Evolutionary conservation across 2,888 invertebrate genomes (phyloP).

Genomic region (Acanthosoma haemorrhoidale): DNA sequence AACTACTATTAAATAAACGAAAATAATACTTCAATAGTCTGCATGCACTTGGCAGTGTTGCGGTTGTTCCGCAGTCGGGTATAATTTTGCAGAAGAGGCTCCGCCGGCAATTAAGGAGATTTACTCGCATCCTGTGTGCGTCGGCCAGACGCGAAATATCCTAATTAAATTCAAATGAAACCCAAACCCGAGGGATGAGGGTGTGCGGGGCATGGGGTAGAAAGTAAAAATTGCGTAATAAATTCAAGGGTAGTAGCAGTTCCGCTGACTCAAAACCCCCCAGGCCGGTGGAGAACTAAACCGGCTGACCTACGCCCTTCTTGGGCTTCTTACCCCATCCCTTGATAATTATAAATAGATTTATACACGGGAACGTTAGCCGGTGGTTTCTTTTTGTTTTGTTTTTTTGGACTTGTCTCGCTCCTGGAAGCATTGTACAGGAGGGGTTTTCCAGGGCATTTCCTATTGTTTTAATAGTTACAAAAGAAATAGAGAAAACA

Average conservation of each 20-base stretch:
- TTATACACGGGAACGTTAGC: background rate
- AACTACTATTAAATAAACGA: too few species aligned
- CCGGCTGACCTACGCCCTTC: background rate
- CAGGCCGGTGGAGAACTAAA: background rate
- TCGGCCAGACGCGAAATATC: too few species aligned
- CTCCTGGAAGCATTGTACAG: background rate
- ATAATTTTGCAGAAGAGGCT: too few species aligned
- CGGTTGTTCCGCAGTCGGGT: too few species aligned
- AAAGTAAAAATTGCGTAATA: background rate
- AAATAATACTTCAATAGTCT: too few species aligned
- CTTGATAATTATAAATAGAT: background rate
- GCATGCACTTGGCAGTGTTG: too few species aligned
- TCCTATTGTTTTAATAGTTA: background rate
- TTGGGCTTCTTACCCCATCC: background rate
- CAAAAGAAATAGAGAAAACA: background rate
- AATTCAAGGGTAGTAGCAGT: too few species aligned
- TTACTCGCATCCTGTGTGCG: too few species aligned
- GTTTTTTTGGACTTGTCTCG: background rate
- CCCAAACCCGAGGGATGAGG: too few species aligned
- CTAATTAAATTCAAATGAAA: too few species aligned
- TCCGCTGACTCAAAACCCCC: background rate
- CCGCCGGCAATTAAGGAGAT: too few species aligned
- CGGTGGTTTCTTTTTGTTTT: background rate
- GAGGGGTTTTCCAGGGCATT: background rate
- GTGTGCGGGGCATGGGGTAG: background rate